Base-by-base conservation (phyloP, 1,140 invertebrate species). In the Eufriesea mexicana region DNA sequence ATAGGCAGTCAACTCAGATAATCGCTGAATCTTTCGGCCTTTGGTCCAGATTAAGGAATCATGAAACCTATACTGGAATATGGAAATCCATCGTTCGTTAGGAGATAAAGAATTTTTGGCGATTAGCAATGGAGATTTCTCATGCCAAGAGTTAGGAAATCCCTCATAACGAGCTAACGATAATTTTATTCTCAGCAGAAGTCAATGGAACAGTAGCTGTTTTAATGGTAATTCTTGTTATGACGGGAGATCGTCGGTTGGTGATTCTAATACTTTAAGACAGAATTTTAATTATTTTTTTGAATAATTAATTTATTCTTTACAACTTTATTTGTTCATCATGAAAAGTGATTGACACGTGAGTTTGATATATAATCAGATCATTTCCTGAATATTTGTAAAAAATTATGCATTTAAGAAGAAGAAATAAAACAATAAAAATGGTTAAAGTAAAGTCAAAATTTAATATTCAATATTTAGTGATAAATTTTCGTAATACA, bases 1-100 rank as follows among this genome's bases (percentile, higher is more conserved):
- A 81, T 66, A 81, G 79, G 79, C 78, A 10, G 7, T 2, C n/a
- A 23, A 4, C 20, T 10, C 16, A 45, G 51, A 81, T 75, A 66
- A 75, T 75, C 61, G 42, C 1, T 25, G 54, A 20, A 79, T 75
- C 71, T 74, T 61, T 66, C 70, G 70, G 70, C 45, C 68, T 80
- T 74, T 73, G 78, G 28, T 80, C 57, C 28, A 64, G 55, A 23
- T 66, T 76, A 20, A n/a, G 49, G 10, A 70, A 78, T 57, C 35
- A n/a, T n/a, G 47, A 18, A 28, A 18, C n/a, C 5, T 7, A 45
- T 42, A 23, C 23, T 67, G n/a, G 5, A 66, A n/a, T 5, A 66
- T 42, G 23, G 20, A 6, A 45, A 45, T 67, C 23, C 12, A 14
- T 66, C 23, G 42, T 45, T 45, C 10, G 20, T 67, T 45, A 6